phyloP scores from a whole-genome alignment of 2,113 vertebrate genomes.

The Aegithalos caudatus region DNA sequence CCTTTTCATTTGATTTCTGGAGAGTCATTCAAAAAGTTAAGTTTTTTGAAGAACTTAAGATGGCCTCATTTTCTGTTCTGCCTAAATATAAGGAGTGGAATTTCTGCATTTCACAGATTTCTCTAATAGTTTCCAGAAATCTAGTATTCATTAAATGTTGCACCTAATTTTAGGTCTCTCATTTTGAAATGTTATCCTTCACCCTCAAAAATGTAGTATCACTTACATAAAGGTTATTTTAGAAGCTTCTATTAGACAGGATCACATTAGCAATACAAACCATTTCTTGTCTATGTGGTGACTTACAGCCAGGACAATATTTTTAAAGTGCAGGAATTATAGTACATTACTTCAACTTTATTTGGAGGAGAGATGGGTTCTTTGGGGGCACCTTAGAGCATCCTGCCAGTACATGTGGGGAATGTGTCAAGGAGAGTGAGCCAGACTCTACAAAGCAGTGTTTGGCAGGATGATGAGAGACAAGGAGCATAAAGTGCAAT shows the following conservation, averaged over 20 bases:
- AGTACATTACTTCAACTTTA: background rate
- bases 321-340: conserved; percentile 28
- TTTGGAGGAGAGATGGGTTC: background rate
- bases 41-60: background rate
- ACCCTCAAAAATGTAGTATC: background rate
- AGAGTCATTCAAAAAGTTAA: background rate
- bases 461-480: background rate
- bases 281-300: background rate
- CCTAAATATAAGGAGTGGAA: background rate
- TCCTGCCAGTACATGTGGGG: background rate
- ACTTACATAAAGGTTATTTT: conserved; percentile 43
- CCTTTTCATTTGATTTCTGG: conserved; percentile 41
- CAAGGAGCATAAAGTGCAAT: background rate
- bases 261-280: conserved; percentile 26
- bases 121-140: background rate
- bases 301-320: background rate
- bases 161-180: conserved; percentile 23
- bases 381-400: background rate
- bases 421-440: background rate
- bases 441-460: background rate
- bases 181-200: conserved; percentile 30
- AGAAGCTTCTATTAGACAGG: background rate
- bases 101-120: background rate
- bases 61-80: background rate
- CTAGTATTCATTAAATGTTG: conserved; percentile 1